These are phyloP conservation scores for Octonoba sinensis DNA, from an alignment of 2,888 invertebrate species.

Conservation along the genomic window DNA sequence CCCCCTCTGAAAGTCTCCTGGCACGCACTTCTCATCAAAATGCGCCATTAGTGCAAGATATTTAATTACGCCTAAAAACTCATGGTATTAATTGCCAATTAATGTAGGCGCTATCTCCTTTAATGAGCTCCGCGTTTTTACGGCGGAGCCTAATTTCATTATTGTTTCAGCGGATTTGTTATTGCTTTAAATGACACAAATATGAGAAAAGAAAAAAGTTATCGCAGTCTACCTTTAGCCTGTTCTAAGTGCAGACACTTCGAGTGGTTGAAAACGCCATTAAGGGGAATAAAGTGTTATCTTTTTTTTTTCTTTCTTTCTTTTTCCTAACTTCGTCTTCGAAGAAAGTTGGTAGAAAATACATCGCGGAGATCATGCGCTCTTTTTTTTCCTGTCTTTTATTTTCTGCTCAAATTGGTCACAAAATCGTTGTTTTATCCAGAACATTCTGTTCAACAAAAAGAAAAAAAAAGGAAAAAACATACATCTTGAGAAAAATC, in stretches of 20 bases:
- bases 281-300: background rate
- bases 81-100: slow-evolving; percentile 39
- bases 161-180: slow-evolving; percentile 16
- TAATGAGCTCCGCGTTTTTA: slow-evolving; percentile 34
- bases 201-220: background rate
- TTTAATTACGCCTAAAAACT: slow-evolving; percentile 25
- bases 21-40: background rate
- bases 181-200: slow-evolving; percentile 14
- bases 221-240: no score
- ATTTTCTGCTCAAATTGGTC: no score
- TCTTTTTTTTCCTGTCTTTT: no score
- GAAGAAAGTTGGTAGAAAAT: no score
- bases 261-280: background rate
- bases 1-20: no score
- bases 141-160: slow-evolving; percentile 22
- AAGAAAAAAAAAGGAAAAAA: no score
- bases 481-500: no score
- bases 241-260: no score
- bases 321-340: no score
- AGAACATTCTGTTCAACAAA: no score
- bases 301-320: background rate
- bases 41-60: background rate
- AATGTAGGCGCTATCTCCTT: slow-evolving; percentile 18
- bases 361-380: no score
- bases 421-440: no score